Evolutionary conservation across 1,140 invertebrate species (phyloP).

Genomic region (Drosophila mojavensis): DNA sequence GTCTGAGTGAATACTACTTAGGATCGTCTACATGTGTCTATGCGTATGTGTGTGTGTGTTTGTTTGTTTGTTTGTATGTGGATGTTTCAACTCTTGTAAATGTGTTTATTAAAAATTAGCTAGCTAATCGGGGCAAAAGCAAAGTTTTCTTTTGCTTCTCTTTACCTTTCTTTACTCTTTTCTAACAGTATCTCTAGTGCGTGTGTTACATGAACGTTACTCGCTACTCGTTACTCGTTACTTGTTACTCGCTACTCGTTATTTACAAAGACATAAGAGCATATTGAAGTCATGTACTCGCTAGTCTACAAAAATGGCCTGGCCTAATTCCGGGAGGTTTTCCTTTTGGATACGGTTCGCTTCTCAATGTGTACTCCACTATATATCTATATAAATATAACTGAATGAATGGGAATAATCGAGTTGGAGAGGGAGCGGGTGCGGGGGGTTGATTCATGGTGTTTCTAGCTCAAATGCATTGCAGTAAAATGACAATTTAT

Average conservation of each 20-base stretch:
- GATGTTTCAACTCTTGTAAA: conserved; percentile 8
- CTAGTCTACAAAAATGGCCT: conserved; percentile 7
- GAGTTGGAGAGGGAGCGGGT: not conserved
- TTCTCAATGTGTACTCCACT: not conserved
- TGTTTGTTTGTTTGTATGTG: not conserved
- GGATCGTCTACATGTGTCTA: conserved; percentile 24
- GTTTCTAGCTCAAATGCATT: conserved; percentile 30
- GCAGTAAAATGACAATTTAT: conserved; percentile 64
- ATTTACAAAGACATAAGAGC: conserved; percentile 39
- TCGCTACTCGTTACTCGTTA: conserved; percentile 16
- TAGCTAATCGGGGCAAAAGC: conserved; percentile 52
- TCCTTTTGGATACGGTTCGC: not conserved
- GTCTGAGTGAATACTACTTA: conserved; percentile 28
- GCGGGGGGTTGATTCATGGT: not conserved
- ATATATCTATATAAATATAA: conserved; percentile 18
- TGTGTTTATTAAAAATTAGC: conserved; percentile 60
- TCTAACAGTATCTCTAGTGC: conserved; percentile 19
- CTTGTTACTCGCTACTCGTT: conserved; percentile 24
- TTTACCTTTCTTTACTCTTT: not conserved
- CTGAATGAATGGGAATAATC: not conserved
- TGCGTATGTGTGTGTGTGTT: not conserved
- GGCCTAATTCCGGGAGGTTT: not conserved
- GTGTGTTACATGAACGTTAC: conserved; percentile 2
- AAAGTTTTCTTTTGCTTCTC: not conserved
- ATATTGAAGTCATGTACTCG: conserved; percentile 14